Base-by-base conservation (phyloP, 2,888 invertebrate species). In the Incurvaria masculella region DNA sequence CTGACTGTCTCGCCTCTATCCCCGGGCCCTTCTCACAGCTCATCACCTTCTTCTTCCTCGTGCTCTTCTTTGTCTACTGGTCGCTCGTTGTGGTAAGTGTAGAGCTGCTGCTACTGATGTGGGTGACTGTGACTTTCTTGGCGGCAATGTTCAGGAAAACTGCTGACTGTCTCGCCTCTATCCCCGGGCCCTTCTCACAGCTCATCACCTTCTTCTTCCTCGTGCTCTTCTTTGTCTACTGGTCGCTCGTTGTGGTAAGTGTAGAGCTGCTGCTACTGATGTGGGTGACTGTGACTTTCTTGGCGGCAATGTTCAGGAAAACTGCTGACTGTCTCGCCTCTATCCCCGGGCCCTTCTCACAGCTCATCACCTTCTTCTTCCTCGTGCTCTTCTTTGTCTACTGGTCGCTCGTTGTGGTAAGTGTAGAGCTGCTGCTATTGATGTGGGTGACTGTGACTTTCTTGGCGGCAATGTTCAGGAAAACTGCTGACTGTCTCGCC, bases 71-170 rank as follows among this genome's bases (percentile, higher is more conserved):
- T 57, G 72, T 86, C 51, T 92, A 91, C 72, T 97, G 96, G 95
- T 81, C 94, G 14, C 74, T 85, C 50, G 89, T 96, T 47, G 85
- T 95, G 64, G 87, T 94, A 66, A 83, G 85, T 63, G n/a, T n/a
- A n/a, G n/a, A n/a, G n/a, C 72, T 94, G 45, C 64, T 93, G 42
- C 69, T 91, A 27, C 76, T 93, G 41, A 84, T 92, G 23, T 83
- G 86, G 60, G 85, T 87, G 55, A 83, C 93, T 75, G 85, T 96
- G 0, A 84, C 87, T 38, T 89, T 94, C 61, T 79, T 96, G 58
- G 87, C 93, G 1, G 86, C 88, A 18, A 72, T 97, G 51, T 96
- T 97, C 65, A 87, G 87, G 62, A 95, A 96, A 71, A 94, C 96
- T 1, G 92, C 94, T 14, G 85, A 88, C 59, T 96, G 94, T 62